Evolutionary conservation across 1,140 invertebrate genomes (phyloP).

Genomic region (Diprion similis): DNA sequence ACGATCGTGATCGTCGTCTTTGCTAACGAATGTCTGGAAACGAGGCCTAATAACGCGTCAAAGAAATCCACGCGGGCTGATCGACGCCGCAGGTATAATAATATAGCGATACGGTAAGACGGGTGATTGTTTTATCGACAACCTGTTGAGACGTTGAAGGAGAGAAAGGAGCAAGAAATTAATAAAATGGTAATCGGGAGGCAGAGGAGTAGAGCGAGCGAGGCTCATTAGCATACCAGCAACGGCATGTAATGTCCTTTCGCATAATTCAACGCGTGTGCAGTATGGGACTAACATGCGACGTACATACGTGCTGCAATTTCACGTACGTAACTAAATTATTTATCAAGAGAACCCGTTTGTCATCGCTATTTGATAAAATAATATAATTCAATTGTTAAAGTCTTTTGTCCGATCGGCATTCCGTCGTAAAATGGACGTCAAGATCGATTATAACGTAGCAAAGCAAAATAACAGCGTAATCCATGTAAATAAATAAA

Average conservation of each 20-base stretch:
- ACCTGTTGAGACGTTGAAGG: background rate
- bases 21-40: background rate
- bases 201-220: background rate
- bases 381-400: background rate
- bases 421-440: too few species aligned
- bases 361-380: background rate
- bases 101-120: background rate
- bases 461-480: too few species aligned
- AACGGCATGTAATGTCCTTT: constrained; percentile 24
- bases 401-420: too few species aligned
- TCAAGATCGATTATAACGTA: too few species aligned
- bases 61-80: background rate
- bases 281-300: background rate
- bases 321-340: background rate
- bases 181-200: background rate
- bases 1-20: background rate
- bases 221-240: constrained; percentile 45
- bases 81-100: background rate
- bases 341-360: background rate
- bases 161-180: background rate
- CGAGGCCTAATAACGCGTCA: constrained; percentile 1
- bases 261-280: constrained; percentile 41
- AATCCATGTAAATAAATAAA: too few species aligned
- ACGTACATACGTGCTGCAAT: too few species aligned
- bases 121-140: constrained; percentile 1